These are phyloP conservation scores for Laothoe populi DNA, from an alignment of 2,888 invertebrate genomes.

Conservation along the genomic window DNA sequence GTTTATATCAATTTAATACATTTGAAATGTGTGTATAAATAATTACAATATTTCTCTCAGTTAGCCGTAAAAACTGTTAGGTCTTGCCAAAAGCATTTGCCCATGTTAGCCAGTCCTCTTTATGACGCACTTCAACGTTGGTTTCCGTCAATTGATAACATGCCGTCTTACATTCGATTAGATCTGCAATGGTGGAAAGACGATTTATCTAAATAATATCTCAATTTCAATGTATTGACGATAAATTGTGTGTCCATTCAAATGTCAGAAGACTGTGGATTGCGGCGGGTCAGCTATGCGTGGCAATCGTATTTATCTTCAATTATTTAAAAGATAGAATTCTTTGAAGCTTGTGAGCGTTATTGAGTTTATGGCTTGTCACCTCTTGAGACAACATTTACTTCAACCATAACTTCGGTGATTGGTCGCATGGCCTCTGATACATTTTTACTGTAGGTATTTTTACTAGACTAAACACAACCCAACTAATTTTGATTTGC, in stretches of 20 bases:
- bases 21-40: too few species aligned
- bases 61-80: background rate
- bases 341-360: background rate
- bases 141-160: background rate
- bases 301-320: slow-evolving; percentile 6
- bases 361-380: too few species aligned
- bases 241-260: slow-evolving; percentile 29
- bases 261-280: slow-evolving; percentile 17
- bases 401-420: background rate
- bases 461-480: too few species aligned
- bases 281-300: slow-evolving; percentile 13
- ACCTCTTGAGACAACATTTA: background rate
- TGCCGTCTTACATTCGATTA: slow-evolving; percentile 4
- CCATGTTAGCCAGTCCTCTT: background rate
- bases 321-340: background rate
- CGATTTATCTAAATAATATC: slow-evolving; percentile 26
- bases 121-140: background rate
- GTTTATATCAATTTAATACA: background rate
- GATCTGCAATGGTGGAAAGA: slow-evolving; percentile 9
- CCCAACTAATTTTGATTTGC: too few species aligned
- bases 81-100: background rate
- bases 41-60: too few species aligned
- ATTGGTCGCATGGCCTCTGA: background rate
- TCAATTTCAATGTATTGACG: slow-evolving; percentile 29
- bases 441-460: background rate